Percentiles rank a stretch among this genome's conserved stretches.
phyloP scores from a whole-genome alignment of 1,140 invertebrate genomes.

The Euwallacea fornicatus region DNA sequence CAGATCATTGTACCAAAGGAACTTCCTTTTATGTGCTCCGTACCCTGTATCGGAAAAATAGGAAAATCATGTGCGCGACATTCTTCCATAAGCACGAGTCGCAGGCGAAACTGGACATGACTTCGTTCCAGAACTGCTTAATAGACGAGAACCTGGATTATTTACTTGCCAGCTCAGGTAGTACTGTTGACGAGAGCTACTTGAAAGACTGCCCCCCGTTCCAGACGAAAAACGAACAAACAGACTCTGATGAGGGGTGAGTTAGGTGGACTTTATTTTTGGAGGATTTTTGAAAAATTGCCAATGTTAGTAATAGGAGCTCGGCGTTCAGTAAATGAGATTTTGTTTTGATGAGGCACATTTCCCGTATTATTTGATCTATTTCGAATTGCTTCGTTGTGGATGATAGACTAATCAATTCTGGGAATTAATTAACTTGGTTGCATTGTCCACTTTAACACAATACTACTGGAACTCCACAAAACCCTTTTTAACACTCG shows the following conservation, averaged over 20 bases:
- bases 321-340: not conserved
- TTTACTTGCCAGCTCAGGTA: constrained; percentile 53
- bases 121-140: constrained; percentile 58
- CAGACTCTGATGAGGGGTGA: constrained; percentile 42
- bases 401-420: too few species aligned
- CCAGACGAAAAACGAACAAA: constrained; percentile 29
- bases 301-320: constrained; percentile 25
- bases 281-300: constrained; percentile 25
- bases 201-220: constrained; percentile 22
- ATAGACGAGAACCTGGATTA: constrained; percentile 59
- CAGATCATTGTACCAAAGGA: not conserved
- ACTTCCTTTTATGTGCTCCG: not conserved
- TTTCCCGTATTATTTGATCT: too few species aligned
- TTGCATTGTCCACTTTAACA: too few species aligned
- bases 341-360: not conserved
- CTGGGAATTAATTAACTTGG: too few species aligned
- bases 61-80: constrained; percentile 30
- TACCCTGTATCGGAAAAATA: not conserved
- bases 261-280: constrained; percentile 1
- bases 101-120: constrained; percentile 51
- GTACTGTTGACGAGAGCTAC: constrained; percentile 28
- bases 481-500: too few species aligned
- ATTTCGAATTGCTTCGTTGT: too few species aligned
- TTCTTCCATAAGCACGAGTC: constrained; percentile 27
- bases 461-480: too few species aligned